Conservation (phyloP, 2,797 vertebrate genomes). For the Eulemur rubriventer region DNA sequence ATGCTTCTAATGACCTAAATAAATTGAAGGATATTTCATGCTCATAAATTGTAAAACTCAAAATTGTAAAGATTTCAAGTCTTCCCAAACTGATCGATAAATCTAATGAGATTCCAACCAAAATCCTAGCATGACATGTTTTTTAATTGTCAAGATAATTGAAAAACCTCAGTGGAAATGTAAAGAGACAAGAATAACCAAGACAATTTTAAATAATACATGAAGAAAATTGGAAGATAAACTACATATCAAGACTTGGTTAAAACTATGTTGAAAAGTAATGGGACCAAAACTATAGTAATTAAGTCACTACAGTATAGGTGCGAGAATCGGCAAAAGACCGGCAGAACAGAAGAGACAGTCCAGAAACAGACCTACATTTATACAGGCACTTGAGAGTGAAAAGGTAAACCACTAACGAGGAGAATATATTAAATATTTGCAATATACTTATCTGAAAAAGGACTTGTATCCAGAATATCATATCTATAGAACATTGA, state of each 20-base stretch:
- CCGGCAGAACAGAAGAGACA: neutral
- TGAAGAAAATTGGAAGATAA: neutral
- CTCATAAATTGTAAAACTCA: neutral
- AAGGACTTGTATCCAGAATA: neutral
- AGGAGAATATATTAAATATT: constrained; percentile 11
- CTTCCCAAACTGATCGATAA: neutral
- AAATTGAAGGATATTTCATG: neutral
- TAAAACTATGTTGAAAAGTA: neutral
- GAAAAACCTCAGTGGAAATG: neutral
- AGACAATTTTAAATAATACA: neutral
- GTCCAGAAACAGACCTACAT: neutral
- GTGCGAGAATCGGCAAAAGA: neutral
- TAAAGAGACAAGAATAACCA: neutral
- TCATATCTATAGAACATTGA: neutral
- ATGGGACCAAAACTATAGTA: neutral
- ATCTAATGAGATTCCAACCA: neutral
- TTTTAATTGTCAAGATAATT: neutral
- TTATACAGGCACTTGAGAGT: neutral
- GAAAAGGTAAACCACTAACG: neutral
- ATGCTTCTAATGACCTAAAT: neutral
- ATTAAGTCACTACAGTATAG: neutral
- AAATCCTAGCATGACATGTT: neutral
- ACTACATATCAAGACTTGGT: neutral
- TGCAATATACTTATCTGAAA: neutral
- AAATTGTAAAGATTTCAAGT: neutral